Percentiles rank a stretch among this genome's conserved stretches.
Evolutionary conservation across 2,113 vertebrate genomes (phyloP).

Genomic region (Trematocara variabile): DNA sequence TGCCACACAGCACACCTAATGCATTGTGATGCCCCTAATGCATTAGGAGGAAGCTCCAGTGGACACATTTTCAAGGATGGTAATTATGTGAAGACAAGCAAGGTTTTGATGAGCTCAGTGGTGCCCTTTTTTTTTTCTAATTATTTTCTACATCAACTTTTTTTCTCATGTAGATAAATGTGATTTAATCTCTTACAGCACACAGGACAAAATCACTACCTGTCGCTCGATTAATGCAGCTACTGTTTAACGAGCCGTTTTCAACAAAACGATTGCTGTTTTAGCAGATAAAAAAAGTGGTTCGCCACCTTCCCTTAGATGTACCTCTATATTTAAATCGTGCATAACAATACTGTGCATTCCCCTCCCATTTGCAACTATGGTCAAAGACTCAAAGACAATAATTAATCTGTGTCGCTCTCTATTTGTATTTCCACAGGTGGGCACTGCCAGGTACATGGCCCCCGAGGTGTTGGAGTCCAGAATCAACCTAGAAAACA

Average conservation of each 20-base stretch:
- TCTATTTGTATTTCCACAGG: constrained; percentile 65
- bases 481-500: constrained; percentile 95
- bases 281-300: neutral
- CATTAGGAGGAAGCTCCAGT: neutral
- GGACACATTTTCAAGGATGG: constrained; percentile 8
- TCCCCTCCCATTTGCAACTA: neutral
- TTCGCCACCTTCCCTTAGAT: neutral
- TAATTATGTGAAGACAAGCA: constrained; percentile 20
- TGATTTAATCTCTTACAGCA: neutral
- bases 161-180: constrained; percentile 3
- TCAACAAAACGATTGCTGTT: neutral
- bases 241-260: neutral
- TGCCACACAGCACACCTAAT: constrained; percentile 18
- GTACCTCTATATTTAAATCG: neutral
- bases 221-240: neutral
- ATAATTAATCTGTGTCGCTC: neutral
- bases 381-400: neutral
- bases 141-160: neutral
- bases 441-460: constrained; percentile 98
- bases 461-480: constrained; percentile 96
- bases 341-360: neutral
- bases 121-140: constrained; percentile 20
- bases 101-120: constrained; percentile 3
- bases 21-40: constrained; percentile 30
- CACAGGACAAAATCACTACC: neutral